Conservation (phyloP, 2,113 vertebrate species). For the Tringa solitaria region DNA sequence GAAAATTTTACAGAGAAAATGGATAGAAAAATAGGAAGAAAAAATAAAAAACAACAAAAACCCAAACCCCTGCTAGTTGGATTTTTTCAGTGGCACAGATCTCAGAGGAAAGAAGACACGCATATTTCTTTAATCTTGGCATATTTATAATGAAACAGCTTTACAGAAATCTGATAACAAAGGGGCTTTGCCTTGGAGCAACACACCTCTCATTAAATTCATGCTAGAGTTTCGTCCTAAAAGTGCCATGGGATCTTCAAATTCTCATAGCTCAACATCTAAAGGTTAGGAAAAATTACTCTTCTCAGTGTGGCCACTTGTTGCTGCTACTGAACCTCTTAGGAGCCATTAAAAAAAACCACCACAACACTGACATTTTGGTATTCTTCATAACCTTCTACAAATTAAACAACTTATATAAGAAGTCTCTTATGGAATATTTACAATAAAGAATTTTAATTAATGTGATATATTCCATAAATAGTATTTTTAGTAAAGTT, state of each 20-base stretch:
- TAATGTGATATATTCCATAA: neutral
- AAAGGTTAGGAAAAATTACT: neutral
- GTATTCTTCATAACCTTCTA: neutral
- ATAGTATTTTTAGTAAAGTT: neutral
- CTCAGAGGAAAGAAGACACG: neutral
- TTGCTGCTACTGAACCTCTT: neutral
- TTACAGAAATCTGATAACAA: conserved; percentile 1
- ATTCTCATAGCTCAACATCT: neutral
- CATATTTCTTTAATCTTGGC: neutral
- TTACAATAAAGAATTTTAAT: neutral
- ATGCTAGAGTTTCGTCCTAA: neutral
- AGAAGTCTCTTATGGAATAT: rapidly evolving
- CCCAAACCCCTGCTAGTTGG: neutral
- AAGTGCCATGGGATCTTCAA: neutral
- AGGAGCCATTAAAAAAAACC: neutral
- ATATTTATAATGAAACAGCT: neutral
- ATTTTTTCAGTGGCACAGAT: neutral
- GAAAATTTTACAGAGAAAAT: conserved; percentile 3
- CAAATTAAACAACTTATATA: neutral
- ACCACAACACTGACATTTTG: neutral
- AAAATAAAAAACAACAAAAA: neutral
- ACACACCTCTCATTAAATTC: neutral
- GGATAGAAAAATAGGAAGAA: neutral
- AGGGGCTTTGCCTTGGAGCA: neutral
- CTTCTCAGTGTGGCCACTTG: neutral